Evolutionary conservation across 2,888 invertebrate genomes (phyloP).

Genomic region (Alloplasta piceator): DNA sequence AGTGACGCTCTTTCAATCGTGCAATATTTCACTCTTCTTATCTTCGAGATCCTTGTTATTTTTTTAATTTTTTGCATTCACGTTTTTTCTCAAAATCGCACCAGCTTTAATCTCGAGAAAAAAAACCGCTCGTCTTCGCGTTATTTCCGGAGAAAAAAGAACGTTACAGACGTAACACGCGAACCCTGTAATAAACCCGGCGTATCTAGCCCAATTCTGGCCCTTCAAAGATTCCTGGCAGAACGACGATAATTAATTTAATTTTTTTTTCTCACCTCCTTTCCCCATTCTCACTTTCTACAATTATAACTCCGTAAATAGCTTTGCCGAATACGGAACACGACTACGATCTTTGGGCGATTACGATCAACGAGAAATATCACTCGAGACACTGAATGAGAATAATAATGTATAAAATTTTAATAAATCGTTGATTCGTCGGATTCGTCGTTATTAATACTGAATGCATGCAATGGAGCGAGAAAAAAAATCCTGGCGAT

Average conservation of each 20-base stretch:
- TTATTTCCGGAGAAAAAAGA: slow-evolving; percentile 66
- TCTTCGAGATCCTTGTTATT: background rate
- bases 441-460: slow-evolving; percentile 39
- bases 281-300: slow-evolving; percentile 48
- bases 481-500: no score
- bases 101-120: slow-evolving; percentile 50
- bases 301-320: slow-evolving; percentile 73
- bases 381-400: slow-evolving; percentile 34
- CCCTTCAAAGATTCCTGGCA: slow-evolving; percentile 71
- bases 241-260: slow-evolving; percentile 60
- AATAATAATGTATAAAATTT: slow-evolving; percentile 38
- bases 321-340: slow-evolving; percentile 78
- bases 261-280: slow-evolving; percentile 41
- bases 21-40: slow-evolving; percentile 47
- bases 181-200: slow-evolving; percentile 77
- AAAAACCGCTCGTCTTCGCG: slow-evolving; percentile 67
- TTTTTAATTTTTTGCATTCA: slow-evolving; percentile 56
- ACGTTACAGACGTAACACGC: slow-evolving; percentile 77
- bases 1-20: slow-evolving; percentile 66
- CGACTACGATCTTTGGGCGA: slow-evolving; percentile 75
- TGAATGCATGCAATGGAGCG: slow-evolving; percentile 4
- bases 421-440: slow-evolving; percentile 11
- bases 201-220: slow-evolving; percentile 75
- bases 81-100: slow-evolving; percentile 33
- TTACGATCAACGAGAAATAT: slow-evolving; percentile 72